These are phyloP conservation scores for Enhydra lutris DNA, from an alignment of 2,113 vertebrate species.

Conservation along the genomic window DNA sequence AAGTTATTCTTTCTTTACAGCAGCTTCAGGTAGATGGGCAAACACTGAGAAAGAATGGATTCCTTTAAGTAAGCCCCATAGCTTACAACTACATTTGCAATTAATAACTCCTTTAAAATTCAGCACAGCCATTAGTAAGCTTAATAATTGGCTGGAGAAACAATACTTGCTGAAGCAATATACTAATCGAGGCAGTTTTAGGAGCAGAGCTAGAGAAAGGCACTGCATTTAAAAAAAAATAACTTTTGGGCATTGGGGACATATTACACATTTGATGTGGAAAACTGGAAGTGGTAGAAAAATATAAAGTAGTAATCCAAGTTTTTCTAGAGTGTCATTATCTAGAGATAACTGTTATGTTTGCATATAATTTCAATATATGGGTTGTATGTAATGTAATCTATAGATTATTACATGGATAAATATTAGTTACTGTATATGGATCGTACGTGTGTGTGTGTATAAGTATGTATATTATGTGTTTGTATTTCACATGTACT, in stretches of 20 bases:
- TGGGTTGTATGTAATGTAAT: neutral
- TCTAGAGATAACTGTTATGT: neutral
- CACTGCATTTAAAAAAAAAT: neutral
- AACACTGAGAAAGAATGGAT: neutral
- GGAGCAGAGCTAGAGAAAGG: neutral
- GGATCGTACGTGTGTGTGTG: neutral
- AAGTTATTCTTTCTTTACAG: neutral
- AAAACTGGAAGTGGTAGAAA: neutral
- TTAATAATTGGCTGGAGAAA: constrained; percentile 1
- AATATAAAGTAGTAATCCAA: neutral
- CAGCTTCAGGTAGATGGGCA: neutral
- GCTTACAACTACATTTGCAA: neutral
- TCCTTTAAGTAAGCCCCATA: neutral
- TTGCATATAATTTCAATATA: neutral
- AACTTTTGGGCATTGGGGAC: neutral
- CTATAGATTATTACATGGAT: neutral
- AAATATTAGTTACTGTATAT: neutral
- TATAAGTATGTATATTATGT: neutral
- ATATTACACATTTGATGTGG: neutral
- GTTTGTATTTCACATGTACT: neutral
- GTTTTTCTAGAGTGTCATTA: neutral
- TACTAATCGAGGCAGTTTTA: neutral
- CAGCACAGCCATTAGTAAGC: neutral
- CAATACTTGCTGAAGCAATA: neutral
- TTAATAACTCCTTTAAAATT: neutral